Percentiles rank a stretch among this genome's conserved stretches.
Evolutionary conservation across 2,797 vertebrate species (phyloP).

Genomic region (Perdix hodgsoniae): DNA sequence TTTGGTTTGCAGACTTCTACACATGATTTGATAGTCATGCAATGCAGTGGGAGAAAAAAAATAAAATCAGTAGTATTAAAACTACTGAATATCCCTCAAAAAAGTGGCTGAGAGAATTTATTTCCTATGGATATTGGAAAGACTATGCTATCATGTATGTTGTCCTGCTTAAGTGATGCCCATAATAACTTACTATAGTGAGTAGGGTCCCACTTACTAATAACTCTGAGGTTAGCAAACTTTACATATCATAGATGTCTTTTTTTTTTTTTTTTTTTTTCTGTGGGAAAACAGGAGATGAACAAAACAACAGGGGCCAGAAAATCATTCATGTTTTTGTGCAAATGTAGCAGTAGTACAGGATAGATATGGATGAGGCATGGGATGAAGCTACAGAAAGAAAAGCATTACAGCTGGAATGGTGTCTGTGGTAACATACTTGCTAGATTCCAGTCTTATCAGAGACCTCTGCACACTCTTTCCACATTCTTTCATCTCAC

Average conservation of each 20-base stretch:
- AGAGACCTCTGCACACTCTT: neutral
- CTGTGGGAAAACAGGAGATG: neutral
- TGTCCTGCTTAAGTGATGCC: neutral
- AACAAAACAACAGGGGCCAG: neutral
- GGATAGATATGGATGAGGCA: neutral
- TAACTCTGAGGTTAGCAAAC: neutral
- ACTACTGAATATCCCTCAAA: neutral
- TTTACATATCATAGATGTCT: neutral
- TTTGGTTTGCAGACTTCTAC: neutral
- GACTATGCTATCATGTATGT: neutral
- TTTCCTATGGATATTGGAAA: neutral
- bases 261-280: neutral
- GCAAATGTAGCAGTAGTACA: neutral
- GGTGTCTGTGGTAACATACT: neutral
- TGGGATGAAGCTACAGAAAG: neutral
- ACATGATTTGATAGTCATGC: neutral
- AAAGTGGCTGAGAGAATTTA: neutral
- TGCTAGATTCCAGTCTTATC: neutral
- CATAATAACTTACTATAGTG: neutral
- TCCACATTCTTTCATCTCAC: neutral
- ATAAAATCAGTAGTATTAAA: neutral
- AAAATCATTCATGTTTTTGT: neutral
- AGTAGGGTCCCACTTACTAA: neutral
- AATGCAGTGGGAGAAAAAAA: neutral
- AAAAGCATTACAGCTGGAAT: neutral